Evolutionary conservation across 2,797 vertebrate genomes (phyloP), one percentile per base, ranked within the genome.

Genomic region (Cichlasoma orientale): DNA sequence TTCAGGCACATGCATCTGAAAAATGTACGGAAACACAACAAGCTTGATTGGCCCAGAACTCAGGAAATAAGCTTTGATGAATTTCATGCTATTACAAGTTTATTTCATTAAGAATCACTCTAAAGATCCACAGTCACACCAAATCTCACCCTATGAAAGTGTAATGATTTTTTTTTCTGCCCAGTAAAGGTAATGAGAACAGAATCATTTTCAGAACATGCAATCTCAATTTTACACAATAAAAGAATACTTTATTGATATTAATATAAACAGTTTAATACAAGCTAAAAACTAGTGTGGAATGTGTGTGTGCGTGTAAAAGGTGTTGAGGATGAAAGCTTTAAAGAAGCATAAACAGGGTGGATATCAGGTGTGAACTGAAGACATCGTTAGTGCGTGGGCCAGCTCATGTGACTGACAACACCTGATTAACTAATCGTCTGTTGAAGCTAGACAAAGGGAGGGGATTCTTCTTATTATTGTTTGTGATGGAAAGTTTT

Each of bases 241-340:
- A 27, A 47, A 52, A 7, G 3, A 52, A 66, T 16, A 68, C 10
- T 18, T 66, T 12, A 19, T 8, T 29, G 16, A 29, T 66, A 27
- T 47, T 3, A 47, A 47, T 50, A 61, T 3, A 41, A 41, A 18
- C n/a, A 63, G 7, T 63, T 11, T 44, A 63, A 44, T 18, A 16
- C 23, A 63, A 23, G 58, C 13, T 25, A 41, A 63, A 41, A 41
- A 41, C 58, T 25, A 14, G 59, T 63, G 59, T 41, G 16, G 0
- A 61, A 25, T n/a, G n/a, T n/a, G 9, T 63, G 0, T 44, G 0
- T 21, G 25, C 41, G 38, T 44, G 38, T 63, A 1, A 12, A 1
- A 63, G 38, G 23, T 27, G 41, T 25, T 23, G 21, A 44, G 21
- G 14, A 36, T 63, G 21, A 14, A 66, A 19, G 14, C 13, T 10